Conservation (phyloP, 1,140 invertebrate genomes). For the Drosophila punjabiensis region DNA sequence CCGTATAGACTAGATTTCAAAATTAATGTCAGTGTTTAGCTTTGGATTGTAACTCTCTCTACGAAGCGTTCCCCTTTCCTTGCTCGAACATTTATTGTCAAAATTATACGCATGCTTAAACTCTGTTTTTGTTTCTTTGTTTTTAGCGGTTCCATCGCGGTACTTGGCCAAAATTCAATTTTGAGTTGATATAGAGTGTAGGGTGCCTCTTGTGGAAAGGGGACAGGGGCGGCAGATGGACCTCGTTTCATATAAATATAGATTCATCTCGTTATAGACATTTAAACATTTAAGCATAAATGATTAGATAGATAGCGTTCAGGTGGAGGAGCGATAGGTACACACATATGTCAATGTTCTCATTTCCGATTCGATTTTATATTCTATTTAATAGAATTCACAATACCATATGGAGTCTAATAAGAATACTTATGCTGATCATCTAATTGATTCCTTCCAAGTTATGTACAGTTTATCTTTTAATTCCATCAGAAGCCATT, state of each 20-base stretch:
- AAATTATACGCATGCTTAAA: conserved; percentile 73
- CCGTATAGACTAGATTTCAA: conserved; percentile 41
- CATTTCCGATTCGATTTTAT: conserved; percentile 49
- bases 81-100: conserved; percentile 68
- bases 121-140: conserved; percentile 2
- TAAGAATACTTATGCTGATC: conserved; percentile 45
- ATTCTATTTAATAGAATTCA: conserved; percentile 67
- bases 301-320: conserved; percentile 64
- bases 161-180: conserved; percentile 67
- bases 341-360: conserved; percentile 78
- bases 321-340: conserved; percentile 83
- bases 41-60: conserved; percentile 32
- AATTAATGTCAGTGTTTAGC: conserved; percentile 34
- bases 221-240: conserved; percentile 36
- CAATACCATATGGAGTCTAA: conserved; percentile 37
- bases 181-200: conserved; percentile 48
- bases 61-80: conserved; percentile 43
- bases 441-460: conserved; percentile 9
- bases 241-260: conserved; percentile 48
- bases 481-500: conserved; percentile 47
- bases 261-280: conserved; percentile 36
- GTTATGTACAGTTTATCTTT: conserved; percentile 18
- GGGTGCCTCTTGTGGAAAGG: conserved; percentile 14
- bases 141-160: conserved; percentile 5
- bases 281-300: conserved; percentile 71